phyloP scores from a whole-genome alignment of 37 sponge, comb jelly and placozoan genomes.

The Amphimedon queenslandica region DNA sequence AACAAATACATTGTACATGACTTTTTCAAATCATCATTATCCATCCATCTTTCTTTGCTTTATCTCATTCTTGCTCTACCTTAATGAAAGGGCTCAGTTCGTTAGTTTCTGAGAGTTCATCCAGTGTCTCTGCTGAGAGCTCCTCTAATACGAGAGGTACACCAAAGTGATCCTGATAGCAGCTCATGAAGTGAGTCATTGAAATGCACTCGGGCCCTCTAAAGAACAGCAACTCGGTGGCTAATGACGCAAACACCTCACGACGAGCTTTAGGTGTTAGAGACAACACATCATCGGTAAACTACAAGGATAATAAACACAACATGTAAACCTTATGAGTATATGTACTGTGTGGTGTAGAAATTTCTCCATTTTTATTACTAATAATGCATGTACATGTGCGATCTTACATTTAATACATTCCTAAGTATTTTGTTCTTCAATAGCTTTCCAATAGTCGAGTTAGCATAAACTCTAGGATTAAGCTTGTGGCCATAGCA shows the following conservation, averaged over 20 bases:
- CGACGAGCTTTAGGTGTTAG: background rate
- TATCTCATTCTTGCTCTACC: too few species aligned
- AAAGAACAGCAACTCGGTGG: background rate
- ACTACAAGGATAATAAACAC: too few species aligned
- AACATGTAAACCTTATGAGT: background rate
- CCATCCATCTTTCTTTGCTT: too few species aligned
- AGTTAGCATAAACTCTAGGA: slow-evolving; percentile 28
- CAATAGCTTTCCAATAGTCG: slow-evolving; percentile 22
- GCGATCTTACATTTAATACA: slow-evolving; percentile 49
- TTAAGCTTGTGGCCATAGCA: slow-evolving; percentile 37
- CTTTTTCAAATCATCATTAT: background rate
- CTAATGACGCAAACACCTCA: background rate
- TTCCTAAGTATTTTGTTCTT: slow-evolving; percentile 2
- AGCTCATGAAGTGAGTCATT: background rate
- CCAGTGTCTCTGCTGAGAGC: background rate
- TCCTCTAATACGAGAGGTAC: slow-evolving; percentile 10
- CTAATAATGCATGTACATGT: background rate
- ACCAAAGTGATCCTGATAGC: slow-evolving; percentile 34
- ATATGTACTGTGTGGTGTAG: background rate
- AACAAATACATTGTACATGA: background rate
- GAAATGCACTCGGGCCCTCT: background rate
- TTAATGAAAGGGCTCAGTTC: background rate
- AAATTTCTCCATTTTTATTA: background rate
- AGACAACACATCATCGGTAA: too few species aligned
- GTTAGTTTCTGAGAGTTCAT: background rate